phyloP scores from a whole-genome alignment of 1,140 invertebrate genomes.

The Zophobas morio region DNA sequence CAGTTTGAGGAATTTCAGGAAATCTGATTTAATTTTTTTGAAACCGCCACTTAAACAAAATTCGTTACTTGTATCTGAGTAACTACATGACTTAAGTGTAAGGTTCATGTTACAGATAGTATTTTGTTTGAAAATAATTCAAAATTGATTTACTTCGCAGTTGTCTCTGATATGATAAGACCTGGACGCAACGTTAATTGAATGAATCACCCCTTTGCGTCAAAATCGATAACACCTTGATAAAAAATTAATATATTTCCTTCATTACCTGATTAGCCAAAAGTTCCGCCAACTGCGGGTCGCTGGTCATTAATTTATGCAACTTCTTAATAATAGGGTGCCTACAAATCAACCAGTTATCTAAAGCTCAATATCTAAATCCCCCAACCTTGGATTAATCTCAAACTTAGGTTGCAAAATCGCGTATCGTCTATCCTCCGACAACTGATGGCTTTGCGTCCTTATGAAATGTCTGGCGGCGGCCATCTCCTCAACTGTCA shows the following conservation, averaged over 20 bases:
- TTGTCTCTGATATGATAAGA: too few species aligned
- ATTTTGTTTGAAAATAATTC: too few species aligned
- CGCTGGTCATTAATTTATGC: conserved; percentile 78
- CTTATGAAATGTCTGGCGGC: conserved; percentile 94
- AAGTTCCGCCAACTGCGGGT: conserved; percentile 87
- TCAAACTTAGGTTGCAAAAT: conserved; percentile 93
- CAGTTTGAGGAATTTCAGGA: too few species aligned
- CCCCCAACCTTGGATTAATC: conserved; percentile 88
- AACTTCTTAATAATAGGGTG: conserved; percentile 95
- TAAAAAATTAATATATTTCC: not conserved
- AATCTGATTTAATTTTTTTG: too few species aligned
- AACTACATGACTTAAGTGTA: too few species aligned
- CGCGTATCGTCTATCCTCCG: conserved; percentile 88
- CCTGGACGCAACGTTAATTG: too few species aligned
- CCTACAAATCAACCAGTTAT: conserved; percentile 69
- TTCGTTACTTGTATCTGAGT: too few species aligned
- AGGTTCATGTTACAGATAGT: too few species aligned
- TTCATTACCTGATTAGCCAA: conserved; percentile 85
- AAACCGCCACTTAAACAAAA: too few species aligned
- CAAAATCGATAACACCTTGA: conserved; percentile 19
- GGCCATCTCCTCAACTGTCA: conserved; percentile 96
- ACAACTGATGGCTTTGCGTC: conserved; percentile 87
- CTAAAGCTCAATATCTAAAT: conserved; percentile 13
- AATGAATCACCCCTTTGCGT: not conserved
- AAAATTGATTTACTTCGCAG: too few species aligned